phyloP scores from a whole-genome alignment of 1,140 invertebrate species.

The Danaus melanippus region DNA sequence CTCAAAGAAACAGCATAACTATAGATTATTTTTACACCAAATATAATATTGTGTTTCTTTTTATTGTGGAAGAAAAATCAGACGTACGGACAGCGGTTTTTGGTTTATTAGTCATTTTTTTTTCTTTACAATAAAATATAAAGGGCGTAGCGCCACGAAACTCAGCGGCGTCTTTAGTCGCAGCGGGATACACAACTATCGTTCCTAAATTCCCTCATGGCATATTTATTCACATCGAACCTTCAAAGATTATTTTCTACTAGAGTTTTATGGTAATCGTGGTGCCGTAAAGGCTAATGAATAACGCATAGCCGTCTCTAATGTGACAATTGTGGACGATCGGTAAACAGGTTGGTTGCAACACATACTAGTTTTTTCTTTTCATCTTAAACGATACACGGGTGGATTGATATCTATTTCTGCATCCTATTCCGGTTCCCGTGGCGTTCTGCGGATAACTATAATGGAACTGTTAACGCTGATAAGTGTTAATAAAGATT shows the following conservation, averaged over 20 bases:
- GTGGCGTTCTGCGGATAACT: too few species aligned
- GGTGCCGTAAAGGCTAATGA: conserved; percentile 57
- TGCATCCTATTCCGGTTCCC: conserved; percentile 1
- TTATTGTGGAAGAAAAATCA: too few species aligned
- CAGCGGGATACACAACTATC: conserved; percentile 43
- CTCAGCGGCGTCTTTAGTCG: conserved; percentile 50
- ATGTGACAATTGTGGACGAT: conserved; percentile 39
- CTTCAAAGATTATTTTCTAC: conserved; percentile 63
- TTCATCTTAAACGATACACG: conserved; percentile 15
- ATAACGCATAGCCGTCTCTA: conserved; percentile 43
- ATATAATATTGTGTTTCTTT: conserved; percentile 3
- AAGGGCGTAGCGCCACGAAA: conserved; percentile 46
- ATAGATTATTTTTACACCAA: conserved; percentile 14
- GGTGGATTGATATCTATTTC: conserved; percentile 18
- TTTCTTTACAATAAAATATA: conserved; percentile 21
- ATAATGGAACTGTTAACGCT: too few species aligned
- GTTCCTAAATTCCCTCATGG: conserved; percentile 60
- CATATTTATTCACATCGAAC: conserved; percentile 59
- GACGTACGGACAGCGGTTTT: conserved; percentile 22
- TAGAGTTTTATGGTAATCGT: conserved; percentile 66
- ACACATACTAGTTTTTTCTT: conserved; percentile 31
- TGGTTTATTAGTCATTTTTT: conserved; percentile 25
- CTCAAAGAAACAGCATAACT: not conserved
- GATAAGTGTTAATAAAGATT: too few species aligned
- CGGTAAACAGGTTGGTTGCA: conserved; percentile 24